Evolutionary conservation across 2,888 invertebrate genomes (phyloP).

Genomic region (Strigamia crassipes): DNA sequence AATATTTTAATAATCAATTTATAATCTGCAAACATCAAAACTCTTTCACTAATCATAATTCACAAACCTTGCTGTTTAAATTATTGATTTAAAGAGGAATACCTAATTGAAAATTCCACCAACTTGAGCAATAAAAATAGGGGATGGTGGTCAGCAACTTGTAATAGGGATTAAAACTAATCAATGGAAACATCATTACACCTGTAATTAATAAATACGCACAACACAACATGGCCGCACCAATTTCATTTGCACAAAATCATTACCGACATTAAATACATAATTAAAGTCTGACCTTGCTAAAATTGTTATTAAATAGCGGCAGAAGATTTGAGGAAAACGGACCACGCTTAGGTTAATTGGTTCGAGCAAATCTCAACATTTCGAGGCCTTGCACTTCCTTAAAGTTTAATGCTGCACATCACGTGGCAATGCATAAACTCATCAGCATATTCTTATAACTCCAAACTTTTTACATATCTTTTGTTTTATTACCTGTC

Average conservation of each 20-base stretch:
- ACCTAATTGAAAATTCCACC: constrained; percentile 17
- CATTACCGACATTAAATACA: constrained; percentile 2
- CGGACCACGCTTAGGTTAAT: too few relatives aligned
- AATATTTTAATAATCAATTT: constrained; percentile 19
- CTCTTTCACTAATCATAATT: background rate
- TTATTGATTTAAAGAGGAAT: background rate
- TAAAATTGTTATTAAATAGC: constrained; percentile 8
- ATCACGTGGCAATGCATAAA: background rate
- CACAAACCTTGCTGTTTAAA: constrained; percentile 1
- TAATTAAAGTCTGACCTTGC: constrained; percentile 22
- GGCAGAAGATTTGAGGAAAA: too few relatives aligned
- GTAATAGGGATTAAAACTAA: constrained; percentile 38
- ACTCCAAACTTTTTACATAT: background rate
- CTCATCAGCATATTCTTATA: background rate
- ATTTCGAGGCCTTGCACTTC: too few relatives aligned
- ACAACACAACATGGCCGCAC: constrained; percentile 16
- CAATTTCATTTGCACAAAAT: constrained; percentile 32
- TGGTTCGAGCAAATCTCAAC: too few relatives aligned
- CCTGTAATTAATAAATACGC: constrained; percentile 36
- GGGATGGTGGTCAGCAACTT: constrained; percentile 5
- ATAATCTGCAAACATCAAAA: background rate
- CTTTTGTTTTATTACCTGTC: background rate
- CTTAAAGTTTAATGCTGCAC: too few relatives aligned
- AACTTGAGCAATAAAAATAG: constrained; percentile 23
- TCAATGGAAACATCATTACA: constrained; percentile 38